Percentiles rank a stretch among this genome's conserved stretches.
Conservation (phyloP, 2,113 vertebrate genomes). For the Thamnaconus septentrionalis region DNA sequence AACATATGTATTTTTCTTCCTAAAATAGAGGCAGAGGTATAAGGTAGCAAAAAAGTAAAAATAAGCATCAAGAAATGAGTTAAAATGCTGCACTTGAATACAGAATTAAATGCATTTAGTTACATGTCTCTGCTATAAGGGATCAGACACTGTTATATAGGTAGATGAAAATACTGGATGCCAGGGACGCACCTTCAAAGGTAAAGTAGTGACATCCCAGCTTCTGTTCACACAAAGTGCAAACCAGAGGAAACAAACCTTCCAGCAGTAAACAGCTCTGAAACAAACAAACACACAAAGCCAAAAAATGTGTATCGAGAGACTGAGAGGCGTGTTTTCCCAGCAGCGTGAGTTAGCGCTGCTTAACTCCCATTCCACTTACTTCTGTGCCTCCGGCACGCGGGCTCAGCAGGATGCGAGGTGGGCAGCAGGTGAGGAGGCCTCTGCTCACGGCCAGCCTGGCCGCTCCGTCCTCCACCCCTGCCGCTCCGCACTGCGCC, state of each 20-base stretch:
- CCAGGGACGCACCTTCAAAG: conserved; percentile 80
- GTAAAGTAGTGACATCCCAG: conserved; percentile 79
- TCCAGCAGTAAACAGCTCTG: conserved; percentile 80
- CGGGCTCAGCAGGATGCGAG: conserved; percentile 70
- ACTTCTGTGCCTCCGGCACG: conserved; percentile 46
- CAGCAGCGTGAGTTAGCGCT: no score
- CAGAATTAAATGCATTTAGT: no score
- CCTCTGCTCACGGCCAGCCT: conserved; percentile 78
- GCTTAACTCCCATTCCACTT: neutral
- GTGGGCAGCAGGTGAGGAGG: conserved; percentile 81
- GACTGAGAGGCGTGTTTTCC: neutral
- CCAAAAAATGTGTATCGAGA: neutral
- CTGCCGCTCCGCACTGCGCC: conserved; percentile 44
- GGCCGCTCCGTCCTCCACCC: conserved; percentile 61
- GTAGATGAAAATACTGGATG: no score
- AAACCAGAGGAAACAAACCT: conserved; percentile 76
- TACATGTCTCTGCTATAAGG: no score
- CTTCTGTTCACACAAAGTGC: conserved; percentile 73
- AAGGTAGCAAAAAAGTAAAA: no score
- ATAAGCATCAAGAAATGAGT: no score
- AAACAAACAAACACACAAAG: neutral
- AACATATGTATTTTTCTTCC: no score
- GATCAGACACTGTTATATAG: no score
- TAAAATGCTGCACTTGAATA: no score
- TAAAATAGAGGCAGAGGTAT: no score